Base-by-base conservation (phyloP, 2,888 invertebrate species). In the Amphiduros pacificus region DNA sequence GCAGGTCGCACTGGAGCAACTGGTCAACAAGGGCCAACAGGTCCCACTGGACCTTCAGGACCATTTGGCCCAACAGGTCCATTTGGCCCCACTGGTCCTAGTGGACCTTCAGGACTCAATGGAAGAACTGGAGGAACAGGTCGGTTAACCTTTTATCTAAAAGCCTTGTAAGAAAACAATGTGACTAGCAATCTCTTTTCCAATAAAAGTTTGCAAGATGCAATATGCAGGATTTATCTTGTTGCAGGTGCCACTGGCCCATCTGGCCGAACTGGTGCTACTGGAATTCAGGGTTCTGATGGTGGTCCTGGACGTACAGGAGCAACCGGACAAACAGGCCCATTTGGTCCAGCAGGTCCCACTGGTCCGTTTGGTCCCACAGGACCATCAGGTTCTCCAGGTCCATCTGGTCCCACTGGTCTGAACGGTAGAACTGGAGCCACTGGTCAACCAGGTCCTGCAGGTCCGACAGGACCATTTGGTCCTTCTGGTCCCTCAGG, bases 401-500 rank as follows among this genome's bases (percentile, higher is more conserved):
- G 51, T 26, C 6, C 14, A 51, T 22, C 17, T 36, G 36, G 36
- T 36, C 11, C 36, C 17, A 36, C 36, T 11, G 36, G 36, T 11
- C 9, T 17, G 9, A 9, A 36, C 9, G 36, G 9, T 11, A 36
- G 36, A 17, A 17, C 11, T 11, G 36, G 17, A 36, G 9, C 36
- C 9, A 17, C 55, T 29, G 58, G 58, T 14, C 5, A 14, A 4
- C 50, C 58, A 50, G 58, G 58, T 22, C 22, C 32, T n/a, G 6
- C 26, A 28, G 36, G 36, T 9, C 36, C 9, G 9, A 9, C 36
- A 17, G 36, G 17, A 36, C 11, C 9, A 17, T 11, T 36, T 24
- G 58, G 58, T 17, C 50, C 50, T 29, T 32, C 58, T 32, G 58
- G 58, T 17, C n/a, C n/a, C 44, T 22, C 44, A 20, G 44, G 44